Conservation (phyloP, 2,113 vertebrate genomes). For the Paratilapia polleni region DNA sequence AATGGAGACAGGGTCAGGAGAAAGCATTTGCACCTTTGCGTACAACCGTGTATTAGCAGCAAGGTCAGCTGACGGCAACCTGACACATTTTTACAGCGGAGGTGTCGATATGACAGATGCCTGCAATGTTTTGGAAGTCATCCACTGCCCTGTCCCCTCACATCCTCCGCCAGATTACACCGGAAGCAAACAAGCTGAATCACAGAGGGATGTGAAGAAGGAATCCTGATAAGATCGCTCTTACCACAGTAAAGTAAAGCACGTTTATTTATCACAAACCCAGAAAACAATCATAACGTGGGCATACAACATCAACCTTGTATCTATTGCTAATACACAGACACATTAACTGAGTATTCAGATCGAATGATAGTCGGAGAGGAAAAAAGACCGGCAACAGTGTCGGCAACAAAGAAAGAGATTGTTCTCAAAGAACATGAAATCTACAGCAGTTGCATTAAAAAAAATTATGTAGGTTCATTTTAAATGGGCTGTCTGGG, state of each 20-base stretch:
- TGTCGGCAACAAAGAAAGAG: not conserved
- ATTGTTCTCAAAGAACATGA: not conserved
- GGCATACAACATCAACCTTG: not conserved
- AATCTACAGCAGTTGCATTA: not conserved
- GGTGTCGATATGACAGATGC: conserved; percentile 65
- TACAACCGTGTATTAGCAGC: conserved; percentile 40
- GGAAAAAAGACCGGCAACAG: not conserved
- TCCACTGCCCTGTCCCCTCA: conserved; percentile 35
- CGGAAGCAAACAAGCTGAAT: conserved; percentile 22
- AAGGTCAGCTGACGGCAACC: conserved; percentile 51
- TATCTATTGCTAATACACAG: conserved; percentile 25
- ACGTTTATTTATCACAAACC: not conserved
- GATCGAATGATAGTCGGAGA: conserved; percentile 21
- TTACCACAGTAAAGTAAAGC: not conserved
- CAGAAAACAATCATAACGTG: not conserved
- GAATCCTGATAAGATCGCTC: not conserved
- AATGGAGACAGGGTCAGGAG: not conserved
- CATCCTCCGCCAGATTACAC: conserved; percentile 44
- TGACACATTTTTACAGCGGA: conserved; percentile 60
- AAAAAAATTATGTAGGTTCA: conserved; percentile 3
- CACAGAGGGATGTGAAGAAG: not conserved
- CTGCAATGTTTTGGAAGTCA: conserved; percentile 67
- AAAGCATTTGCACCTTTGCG: conserved; percentile 6
- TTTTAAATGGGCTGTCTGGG: not conserved
- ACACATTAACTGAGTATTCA: not conserved